Conservation (phyloP, 1,140 invertebrate species). For the Andrena cerasifolii region DNA sequence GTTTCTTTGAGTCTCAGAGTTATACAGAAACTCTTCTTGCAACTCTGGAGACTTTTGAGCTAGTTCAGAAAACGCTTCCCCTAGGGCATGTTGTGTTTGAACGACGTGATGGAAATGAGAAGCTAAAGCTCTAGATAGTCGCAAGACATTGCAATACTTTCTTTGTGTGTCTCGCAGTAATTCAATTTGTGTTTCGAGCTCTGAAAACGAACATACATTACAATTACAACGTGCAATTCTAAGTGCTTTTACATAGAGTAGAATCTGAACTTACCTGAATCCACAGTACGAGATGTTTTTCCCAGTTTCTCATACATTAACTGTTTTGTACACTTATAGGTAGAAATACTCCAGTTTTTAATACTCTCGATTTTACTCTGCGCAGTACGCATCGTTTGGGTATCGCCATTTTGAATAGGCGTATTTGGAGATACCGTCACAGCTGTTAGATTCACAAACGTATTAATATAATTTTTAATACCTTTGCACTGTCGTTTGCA, state of each 20-base stretch:
- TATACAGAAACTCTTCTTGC: conserved; percentile 97
- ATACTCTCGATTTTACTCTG: conserved; percentile 93
- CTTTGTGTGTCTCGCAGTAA: conserved; percentile 95
- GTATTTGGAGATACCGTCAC: conserved; percentile 80
- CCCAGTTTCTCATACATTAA: conserved; percentile 97
- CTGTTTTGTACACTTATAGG: conserved; percentile 98
- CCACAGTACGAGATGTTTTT: conserved; percentile 95
- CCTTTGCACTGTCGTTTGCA: too few relatives aligned
- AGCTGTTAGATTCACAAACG: conserved; percentile 36
- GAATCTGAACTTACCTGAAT: conserved; percentile 86
- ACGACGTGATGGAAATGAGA: conserved; percentile 95
- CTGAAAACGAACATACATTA: conserved; percentile 81
- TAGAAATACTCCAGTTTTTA: conserved; percentile 98
- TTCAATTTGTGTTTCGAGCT: conserved; percentile 96
- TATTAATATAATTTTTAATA: not conserved
- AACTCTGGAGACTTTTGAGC: conserved; percentile 97
- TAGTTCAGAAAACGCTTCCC: conserved; percentile 96
- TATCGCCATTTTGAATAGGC: conserved; percentile 85
- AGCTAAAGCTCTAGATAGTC: conserved; percentile 91
- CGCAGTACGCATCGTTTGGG: conserved; percentile 85
- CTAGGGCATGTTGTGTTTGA: conserved; percentile 91
- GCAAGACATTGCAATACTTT: conserved; percentile 94
- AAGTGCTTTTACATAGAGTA: not conserved
- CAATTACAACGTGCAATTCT: conserved; percentile 37
- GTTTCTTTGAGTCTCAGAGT: conserved; percentile 96